Evolutionary conservation across 2,797 vertebrate species (phyloP).

Genomic region (Erethizon dorsatum): DNA sequence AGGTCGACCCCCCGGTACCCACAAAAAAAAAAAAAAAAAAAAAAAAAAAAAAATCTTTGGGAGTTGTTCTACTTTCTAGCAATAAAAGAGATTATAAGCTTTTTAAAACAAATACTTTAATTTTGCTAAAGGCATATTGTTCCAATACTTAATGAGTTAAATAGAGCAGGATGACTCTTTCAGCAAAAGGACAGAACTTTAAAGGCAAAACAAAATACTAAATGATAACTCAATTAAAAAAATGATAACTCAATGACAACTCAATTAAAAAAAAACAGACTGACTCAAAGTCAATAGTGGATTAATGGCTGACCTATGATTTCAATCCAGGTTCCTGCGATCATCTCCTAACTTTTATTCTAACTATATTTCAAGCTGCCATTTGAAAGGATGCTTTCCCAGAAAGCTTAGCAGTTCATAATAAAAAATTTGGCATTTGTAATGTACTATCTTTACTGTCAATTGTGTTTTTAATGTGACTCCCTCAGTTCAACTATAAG

Average conservation of each 20-base stretch:
- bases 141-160: not conserved
- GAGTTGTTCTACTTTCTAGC: not conserved
- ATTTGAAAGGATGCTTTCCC: not conserved
- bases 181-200: not conserved
- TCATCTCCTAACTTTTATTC: constrained; percentile 24
- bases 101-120: constrained; percentile 36
- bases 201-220: constrained; percentile 43
- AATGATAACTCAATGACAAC: not conserved
- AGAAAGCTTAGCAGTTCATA: not conserved
- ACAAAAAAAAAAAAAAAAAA: too few species aligned
- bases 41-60: too few species aligned
- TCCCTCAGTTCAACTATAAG: not conserved
- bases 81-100: not conserved
- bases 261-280: constrained; percentile 38
- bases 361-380: not conserved
- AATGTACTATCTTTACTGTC: not conserved
- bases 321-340: not conserved
- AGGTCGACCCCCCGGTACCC: too few species aligned
- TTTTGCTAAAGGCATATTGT: constrained; percentile 28
- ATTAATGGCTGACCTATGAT: not conserved
- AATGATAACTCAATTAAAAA: not conserved
- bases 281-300: not conserved
- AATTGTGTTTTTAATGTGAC: not conserved
- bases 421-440: not conserved
- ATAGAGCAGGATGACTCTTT: not conserved